Percentiles rank a stretch among this genome's conserved stretches.
phyloP scores from a whole-genome alignment of 2,797 vertebrate species.

The Galagoides demidoff region DNA sequence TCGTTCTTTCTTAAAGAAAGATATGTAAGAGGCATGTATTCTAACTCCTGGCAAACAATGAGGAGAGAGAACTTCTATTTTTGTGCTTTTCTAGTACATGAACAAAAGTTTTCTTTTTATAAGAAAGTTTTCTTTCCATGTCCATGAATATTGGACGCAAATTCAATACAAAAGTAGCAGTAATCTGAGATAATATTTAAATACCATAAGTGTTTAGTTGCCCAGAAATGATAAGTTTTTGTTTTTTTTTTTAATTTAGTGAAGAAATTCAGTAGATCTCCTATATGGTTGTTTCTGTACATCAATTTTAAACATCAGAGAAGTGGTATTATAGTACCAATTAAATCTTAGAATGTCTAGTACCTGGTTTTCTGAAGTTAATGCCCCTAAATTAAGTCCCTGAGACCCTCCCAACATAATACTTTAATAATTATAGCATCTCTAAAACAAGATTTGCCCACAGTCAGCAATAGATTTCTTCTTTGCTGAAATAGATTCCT shows the following conservation, averaged over 20 bases:
- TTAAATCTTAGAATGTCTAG: background rate
- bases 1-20: background rate
- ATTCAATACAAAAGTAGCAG: background rate
- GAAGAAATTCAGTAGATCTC: slow-evolving; percentile 35
- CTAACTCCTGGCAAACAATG: background rate
- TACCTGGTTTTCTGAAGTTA: background rate
- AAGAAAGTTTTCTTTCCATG: background rate
- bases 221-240: slow-evolving; percentile 35
- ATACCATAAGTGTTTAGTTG: slow-evolving; percentile 1
- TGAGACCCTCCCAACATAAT: background rate
- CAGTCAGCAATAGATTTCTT: background rate
- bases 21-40: background rate
- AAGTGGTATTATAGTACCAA: background rate
- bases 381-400: background rate
- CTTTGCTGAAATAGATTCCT: background rate
- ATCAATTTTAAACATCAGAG: background rate
- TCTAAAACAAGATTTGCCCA: background rate
- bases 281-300: background rate
- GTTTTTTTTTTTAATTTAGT: slow-evolving; percentile 25
- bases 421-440: background rate
- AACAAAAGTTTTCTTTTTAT: background rate
- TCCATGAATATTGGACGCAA: background rate
- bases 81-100: background rate
- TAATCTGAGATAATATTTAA: background rate
- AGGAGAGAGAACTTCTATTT: background rate